A percentile compares a stretch with the other conserved stretches of the same genome.
Evolutionary conservation across 2,113 vertebrate species (phyloP).

Genomic region (Zosterops lateralis): DNA sequence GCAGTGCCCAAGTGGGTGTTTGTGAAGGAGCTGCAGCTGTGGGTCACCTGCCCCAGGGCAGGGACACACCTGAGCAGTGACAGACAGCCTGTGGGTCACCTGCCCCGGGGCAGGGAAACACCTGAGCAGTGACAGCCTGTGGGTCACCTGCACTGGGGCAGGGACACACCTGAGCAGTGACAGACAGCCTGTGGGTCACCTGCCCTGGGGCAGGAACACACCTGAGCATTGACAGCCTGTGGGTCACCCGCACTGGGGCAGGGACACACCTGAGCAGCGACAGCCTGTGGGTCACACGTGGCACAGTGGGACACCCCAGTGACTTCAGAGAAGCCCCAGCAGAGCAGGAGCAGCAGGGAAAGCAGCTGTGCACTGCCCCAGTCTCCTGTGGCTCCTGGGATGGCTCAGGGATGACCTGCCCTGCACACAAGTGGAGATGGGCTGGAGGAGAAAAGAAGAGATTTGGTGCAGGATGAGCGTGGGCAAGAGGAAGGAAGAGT

Average conservation of each 20-base stretch:
- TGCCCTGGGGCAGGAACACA: neutral
- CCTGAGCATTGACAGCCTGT: no score
- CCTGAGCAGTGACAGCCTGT: no score
- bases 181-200: no score
- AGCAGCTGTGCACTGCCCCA: neutral
- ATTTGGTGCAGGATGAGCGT: neutral
- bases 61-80: no score
- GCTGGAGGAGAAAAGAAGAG: neutral
- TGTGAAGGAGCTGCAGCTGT: neutral
- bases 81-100: no score
- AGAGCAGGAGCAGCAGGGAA: neutral
- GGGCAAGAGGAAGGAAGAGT: neutral
- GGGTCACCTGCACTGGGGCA: no score
- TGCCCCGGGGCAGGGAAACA: no score
- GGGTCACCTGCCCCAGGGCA: neutral
- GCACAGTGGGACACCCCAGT: no score
- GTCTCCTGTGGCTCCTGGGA: neutral
- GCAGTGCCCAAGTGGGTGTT: no score
- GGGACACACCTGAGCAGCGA: no score
- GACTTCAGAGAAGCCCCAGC: neutral
- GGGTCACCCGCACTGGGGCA: neutral
- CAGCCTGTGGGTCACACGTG: neutral
- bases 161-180: no score
- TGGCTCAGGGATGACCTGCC: neutral
- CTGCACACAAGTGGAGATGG: no score